These are phyloP conservation scores for Macrotus californicus DNA, from an alignment of 2,113 vertebrate genomes.

Conservation along the genomic window DNA sequence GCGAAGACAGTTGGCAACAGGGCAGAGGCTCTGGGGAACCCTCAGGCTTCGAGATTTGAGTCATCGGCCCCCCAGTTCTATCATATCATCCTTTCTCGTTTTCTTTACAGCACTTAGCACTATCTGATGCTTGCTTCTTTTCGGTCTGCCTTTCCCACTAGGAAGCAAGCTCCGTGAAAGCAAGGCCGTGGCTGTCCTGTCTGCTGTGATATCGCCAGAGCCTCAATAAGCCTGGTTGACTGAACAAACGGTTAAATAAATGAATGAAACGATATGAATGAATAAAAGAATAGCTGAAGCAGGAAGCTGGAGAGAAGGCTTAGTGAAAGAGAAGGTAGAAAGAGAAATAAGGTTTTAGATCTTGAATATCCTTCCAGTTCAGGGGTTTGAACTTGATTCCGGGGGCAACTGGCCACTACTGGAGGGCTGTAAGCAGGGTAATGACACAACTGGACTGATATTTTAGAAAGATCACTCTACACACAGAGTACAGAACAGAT, in stretches of 20 bases:
- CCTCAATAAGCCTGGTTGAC: not conserved
- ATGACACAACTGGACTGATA: not conserved
- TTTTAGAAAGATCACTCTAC: not conserved
- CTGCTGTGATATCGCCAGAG: not conserved
- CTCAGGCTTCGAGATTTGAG: not conserved
- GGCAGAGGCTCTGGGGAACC: not conserved
- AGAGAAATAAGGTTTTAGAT: not conserved
- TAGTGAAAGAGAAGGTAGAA: not conserved
- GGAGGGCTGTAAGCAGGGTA: not conserved
- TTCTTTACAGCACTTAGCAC: not conserved
- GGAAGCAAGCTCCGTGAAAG: not conserved
- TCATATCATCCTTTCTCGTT: not conserved
- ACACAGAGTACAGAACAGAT: conserved; percentile 13
- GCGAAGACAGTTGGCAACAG: not conserved
- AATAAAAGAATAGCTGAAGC: not conserved
- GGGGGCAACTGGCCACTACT: not conserved
- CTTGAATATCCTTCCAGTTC: not conserved
- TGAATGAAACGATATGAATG: not conserved
- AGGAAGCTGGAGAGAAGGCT: not conserved
- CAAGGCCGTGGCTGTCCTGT: not conserved
- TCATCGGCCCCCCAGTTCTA: not conserved
- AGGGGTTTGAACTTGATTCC: not conserved
- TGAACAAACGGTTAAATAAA: not conserved
- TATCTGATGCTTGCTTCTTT: not conserved
- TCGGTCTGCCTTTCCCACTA: not conserved